Conservation (phyloP, 2,888 invertebrate genomes). For the Mayetiola destructor region DNA sequence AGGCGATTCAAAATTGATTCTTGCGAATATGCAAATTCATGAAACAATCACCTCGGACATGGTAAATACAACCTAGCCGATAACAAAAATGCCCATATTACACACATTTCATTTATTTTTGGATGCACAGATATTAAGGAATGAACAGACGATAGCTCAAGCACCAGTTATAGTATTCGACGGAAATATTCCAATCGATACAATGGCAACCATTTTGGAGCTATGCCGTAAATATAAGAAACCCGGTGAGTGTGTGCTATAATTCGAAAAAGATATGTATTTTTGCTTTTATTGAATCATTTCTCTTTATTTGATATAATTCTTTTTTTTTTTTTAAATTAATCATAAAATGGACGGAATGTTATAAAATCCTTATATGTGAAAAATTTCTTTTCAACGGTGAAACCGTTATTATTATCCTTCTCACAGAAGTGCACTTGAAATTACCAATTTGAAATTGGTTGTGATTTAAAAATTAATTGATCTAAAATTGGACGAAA, state of each 20-base stretch:
- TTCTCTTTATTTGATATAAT: no score
- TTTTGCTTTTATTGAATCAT: neutral
- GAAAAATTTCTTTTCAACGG: no score
- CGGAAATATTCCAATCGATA: slow-evolving; percentile 57
- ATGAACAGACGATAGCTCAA: slow-evolving; percentile 42
- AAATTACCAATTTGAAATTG: no score
- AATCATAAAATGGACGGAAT: neutral
- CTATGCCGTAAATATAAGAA: slow-evolving; percentile 45
- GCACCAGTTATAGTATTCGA: slow-evolving; percentile 71
- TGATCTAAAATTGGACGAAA: no score
- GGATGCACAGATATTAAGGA: slow-evolving; percentile 46
- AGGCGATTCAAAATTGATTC: slow-evolving; percentile 65
- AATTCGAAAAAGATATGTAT: no score
- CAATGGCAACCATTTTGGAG: slow-evolving; percentile 48
- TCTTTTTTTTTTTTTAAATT: no score
- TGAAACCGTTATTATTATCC: no score
- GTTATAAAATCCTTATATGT: no score
- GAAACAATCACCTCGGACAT: slow-evolving; percentile 48
- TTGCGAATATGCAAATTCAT: slow-evolving; percentile 78
- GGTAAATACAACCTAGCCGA: slow-evolving; percentile 36
- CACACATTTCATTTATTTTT: neutral
- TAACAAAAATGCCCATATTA: neutral
- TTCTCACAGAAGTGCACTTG: no score
- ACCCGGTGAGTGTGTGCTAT: slow-evolving; percentile 46
- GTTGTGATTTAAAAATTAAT: no score